A percentile compares a stretch with the other conserved stretches of the same genome.
Conservation (phyloP, 2,113 vertebrate genomes). For the Nothobranchius kuhntae region DNA sequence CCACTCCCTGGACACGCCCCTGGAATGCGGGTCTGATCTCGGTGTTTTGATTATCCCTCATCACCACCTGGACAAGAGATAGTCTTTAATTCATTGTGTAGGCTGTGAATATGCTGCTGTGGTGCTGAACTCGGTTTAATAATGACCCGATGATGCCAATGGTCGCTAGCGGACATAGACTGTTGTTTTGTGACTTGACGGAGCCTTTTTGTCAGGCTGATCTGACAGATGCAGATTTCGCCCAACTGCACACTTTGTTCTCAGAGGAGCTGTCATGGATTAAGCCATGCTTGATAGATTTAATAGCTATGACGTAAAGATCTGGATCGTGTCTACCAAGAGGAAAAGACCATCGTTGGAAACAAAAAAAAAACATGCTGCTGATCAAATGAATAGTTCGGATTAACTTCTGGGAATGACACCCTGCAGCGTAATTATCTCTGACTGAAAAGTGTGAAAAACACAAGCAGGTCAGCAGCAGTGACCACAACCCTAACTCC, state of each 20-base stretch:
- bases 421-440: no score
- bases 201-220: conserved; percentile 29
- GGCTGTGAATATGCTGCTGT: no score
- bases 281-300: conserved; percentile 38
- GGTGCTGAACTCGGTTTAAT: no score
- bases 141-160: conserved; percentile 15
- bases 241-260: neutral
- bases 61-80: no score
- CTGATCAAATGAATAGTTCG: neutral
- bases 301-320: conserved; percentile 20
- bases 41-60: no score
- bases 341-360: neutral
- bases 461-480: neutral
- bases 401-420: neutral
- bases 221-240: conserved; percentile 4
- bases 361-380: neutral
- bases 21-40: no score
- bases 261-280: conserved; percentile 12
- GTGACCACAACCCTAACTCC: neutral
- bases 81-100: no score
- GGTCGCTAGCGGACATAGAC: conserved; percentile 2
- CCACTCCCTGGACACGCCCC: no score
- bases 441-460: no score
- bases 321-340: no score
- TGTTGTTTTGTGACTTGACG: conserved; percentile 24